Evolutionary conservation across 1,140 invertebrate species (phyloP).

Genomic region (Achatina immaculata): DNA sequence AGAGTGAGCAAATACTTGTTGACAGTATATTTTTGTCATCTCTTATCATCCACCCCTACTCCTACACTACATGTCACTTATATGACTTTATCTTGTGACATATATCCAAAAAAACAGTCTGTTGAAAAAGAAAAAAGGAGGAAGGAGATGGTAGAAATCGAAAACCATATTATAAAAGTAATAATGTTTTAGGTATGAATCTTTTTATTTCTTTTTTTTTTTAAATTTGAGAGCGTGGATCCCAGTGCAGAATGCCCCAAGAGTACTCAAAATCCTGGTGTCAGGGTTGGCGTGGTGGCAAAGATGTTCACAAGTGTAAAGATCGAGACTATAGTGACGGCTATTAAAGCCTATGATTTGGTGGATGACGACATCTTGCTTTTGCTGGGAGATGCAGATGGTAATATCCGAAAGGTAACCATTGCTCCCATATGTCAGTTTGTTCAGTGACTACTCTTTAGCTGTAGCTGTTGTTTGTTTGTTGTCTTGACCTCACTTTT

Average conservation of each 20-base stretch:
- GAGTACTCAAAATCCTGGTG: not conserved
- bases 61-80: too few relatives aligned
- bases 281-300: too few relatives aligned
- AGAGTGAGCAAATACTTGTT: too few relatives aligned
- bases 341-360: not conserved
- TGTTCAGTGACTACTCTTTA: not conserved
- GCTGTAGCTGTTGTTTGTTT: not conserved
- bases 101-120: too few relatives aligned
- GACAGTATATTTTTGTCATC: too few relatives aligned
- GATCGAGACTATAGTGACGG: not conserved
- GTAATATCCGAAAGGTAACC: not conserved
- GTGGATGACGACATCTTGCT: not conserved
- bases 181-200: not conserved
- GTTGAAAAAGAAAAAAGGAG: too few relatives aligned
- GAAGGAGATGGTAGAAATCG: not conserved
- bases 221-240: not conserved
- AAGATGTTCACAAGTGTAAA: too few relatives aligned
- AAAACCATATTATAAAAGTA: not conserved
- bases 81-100: too few relatives aligned
- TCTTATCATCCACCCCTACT: too few relatives aligned
- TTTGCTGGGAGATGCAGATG: not conserved
- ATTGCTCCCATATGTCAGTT: not conserved
- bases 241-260: not conserved
- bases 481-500: too few relatives aligned
- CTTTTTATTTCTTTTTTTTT: not conserved